Evolutionary conservation across 2,888 invertebrate genomes (phyloP).

Genomic region (Cremastinae sp.): DNA sequence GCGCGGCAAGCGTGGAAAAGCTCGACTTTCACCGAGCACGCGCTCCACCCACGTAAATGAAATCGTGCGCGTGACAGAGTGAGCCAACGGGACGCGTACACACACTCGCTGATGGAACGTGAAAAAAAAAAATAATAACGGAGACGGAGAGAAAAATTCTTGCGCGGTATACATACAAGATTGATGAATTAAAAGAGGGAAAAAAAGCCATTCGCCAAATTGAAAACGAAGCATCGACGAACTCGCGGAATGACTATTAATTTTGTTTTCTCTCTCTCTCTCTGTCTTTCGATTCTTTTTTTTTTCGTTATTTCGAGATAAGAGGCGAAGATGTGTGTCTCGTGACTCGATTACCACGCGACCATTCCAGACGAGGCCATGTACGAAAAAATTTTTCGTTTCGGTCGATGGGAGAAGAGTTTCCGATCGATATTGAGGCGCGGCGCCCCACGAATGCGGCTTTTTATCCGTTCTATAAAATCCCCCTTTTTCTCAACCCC

Average conservation of each 20-base stretch:
- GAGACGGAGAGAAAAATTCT: slow-evolving; percentile 1
- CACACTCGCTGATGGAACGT: slow-evolving; percentile 13
- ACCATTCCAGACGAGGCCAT: not conserved
- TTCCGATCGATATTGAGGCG: slow-evolving; percentile 74
- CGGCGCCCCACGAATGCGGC: slow-evolving; percentile 66
- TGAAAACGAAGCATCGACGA: not conserved
- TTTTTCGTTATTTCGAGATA: not conserved
- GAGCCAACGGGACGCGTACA: too few relatives aligned
- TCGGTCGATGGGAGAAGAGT: slow-evolving; percentile 75
- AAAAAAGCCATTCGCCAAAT: not conserved
- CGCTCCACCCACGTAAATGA: slow-evolving; percentile 63
- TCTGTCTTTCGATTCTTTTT: not conserved
- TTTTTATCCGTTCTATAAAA: slow-evolving; percentile 31
- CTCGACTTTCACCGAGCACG: slow-evolving; percentile 60
- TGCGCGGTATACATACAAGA: not conserved
- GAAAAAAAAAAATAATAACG: slow-evolving; percentile 2
- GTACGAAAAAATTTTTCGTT: slow-evolving; percentile 63
- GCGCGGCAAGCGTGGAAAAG: slow-evolving; percentile 60
- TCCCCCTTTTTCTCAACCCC: slow-evolving; percentile 20
- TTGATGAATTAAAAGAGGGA: not conserved
- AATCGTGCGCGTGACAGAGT: slow-evolving; percentile 59
- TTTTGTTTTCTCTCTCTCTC: too few relatives aligned
- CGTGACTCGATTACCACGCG: not conserved
- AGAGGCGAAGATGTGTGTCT: too few relatives aligned
- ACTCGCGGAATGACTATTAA: too few relatives aligned